phyloP scores from a whole-genome alignment of 2,888 invertebrate species.

The Xylophagus ater region DNA sequence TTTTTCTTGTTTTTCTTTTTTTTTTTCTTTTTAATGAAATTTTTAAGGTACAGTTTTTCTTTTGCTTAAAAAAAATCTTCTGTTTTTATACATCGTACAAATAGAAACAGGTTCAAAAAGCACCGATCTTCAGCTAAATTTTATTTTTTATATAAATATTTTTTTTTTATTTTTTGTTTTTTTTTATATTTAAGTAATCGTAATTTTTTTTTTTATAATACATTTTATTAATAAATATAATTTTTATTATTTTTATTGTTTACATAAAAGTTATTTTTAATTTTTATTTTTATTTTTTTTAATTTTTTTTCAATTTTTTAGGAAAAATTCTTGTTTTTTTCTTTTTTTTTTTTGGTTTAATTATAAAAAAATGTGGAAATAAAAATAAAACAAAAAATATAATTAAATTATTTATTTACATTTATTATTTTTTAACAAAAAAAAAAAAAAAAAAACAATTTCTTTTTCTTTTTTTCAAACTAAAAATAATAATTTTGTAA shows the following conservation, averaged over 20 bases:
- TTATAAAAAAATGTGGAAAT: not conserved
- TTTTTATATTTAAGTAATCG: conserved; percentile 6
- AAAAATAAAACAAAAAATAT: conserved; percentile 8
- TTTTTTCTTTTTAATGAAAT: conserved; percentile 11
- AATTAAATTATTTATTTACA: conserved; percentile 8
- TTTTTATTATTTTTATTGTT: conserved; percentile 12
- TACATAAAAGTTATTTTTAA: conserved; percentile 15
- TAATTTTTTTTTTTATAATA: conserved; percentile 4
- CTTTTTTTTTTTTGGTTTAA: conserved; percentile 2
- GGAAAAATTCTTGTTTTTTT: conserved; percentile 10
- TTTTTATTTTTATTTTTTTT: conserved; percentile 5
- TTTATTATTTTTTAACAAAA: conserved; percentile 8
- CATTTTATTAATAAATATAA: conserved; percentile 14
- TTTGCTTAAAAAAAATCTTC: conserved; percentile 14
- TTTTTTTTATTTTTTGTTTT: conserved; percentile 22
- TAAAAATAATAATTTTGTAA: too few relatives aligned
- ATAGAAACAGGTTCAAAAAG: conserved; percentile 41
- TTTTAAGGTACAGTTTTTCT: conserved; percentile 10
- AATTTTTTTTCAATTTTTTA: conserved; percentile 6
- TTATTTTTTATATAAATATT: conserved; percentile 22
- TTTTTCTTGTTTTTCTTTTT: conserved; percentile 9
- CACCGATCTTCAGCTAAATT: conserved; percentile 42
- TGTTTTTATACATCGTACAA: conserved; percentile 32
- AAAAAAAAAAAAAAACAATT: conserved; percentile 2
- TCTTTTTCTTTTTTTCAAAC: too few relatives aligned